phyloP scores from a whole-genome alignment of 2,888 invertebrate genomes.

The Temnothorax unifasciatus region DNA sequence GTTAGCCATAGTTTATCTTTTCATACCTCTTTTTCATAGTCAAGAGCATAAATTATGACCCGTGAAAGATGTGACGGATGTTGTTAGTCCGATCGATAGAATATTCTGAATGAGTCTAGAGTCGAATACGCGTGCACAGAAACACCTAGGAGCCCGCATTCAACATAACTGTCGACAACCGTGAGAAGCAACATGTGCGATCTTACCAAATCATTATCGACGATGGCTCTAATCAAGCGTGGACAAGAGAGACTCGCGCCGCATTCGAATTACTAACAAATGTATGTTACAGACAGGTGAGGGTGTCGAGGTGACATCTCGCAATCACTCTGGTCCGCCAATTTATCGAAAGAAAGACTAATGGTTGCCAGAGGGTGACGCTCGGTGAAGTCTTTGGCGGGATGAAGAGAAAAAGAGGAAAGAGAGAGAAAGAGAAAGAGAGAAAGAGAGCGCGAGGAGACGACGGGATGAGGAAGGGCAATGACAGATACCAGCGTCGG shows the following conservation, averaged over 20 bases:
- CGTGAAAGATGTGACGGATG: slow-evolving; percentile 7
- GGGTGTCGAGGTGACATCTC: slow-evolving; percentile 69
- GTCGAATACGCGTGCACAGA: not conserved
- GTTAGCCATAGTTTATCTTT: slow-evolving; percentile 46
- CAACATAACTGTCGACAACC: not conserved
- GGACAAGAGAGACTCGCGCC: not conserved
- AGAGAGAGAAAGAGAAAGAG: not conserved
- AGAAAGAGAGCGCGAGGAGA: slow-evolving; percentile 4
- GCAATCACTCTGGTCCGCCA: slow-evolving; percentile 64
- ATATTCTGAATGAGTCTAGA: slow-evolving; percentile 9
- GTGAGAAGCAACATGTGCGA: slow-evolving; percentile 22
- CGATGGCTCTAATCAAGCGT: slow-evolving; percentile 29
- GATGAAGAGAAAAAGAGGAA: slow-evolving; percentile 28
- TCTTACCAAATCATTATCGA: slow-evolving; percentile 41
- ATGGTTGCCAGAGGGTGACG: slow-evolving; percentile 67
- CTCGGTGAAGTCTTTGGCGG: slow-evolving; percentile 30
- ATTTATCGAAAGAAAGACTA: slow-evolving; percentile 79
- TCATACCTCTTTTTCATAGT: slow-evolving; percentile 46
- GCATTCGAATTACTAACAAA: slow-evolving; percentile 31
- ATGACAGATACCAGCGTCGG: slow-evolving; percentile 69
- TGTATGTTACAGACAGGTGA: slow-evolving; percentile 34
- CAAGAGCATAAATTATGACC: slow-evolving; percentile 29
- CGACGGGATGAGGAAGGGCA: slow-evolving; percentile 19
- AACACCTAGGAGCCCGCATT: not conserved
- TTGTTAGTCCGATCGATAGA: slow-evolving; percentile 31